Evolutionary conservation across 1,140 invertebrate genomes (phyloP), one percentile per base, ranked within the genome.

Genomic region (Mycetomoellerius zeteki): DNA sequence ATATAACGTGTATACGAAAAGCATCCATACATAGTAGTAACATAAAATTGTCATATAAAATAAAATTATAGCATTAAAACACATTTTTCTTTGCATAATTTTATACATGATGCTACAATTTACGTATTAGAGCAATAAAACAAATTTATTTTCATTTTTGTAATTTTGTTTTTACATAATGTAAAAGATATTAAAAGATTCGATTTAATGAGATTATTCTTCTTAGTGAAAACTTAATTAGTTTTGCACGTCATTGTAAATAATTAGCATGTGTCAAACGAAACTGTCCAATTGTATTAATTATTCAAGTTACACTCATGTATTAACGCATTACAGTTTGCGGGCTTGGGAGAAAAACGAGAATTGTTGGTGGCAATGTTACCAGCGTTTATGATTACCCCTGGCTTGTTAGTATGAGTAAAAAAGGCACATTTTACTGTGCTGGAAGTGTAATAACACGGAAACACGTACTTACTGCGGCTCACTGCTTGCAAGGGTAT

Each of bases 331-430:
- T 88, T 89, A 43, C 56, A 98, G 97, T 96, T 89, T 98, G 97
- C 87, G 97, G 97, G 0, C 93, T 97, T 4, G 96, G 96, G 0
- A 96, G 97, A 21, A 95, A 97, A 64, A 96, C 96, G 24, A 96
- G 97, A 86, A 98, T 98, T 56, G 97, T 98, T 0, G 97, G 97
- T 14, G 97, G 97, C 0, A 95, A 96, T 62, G 95, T 96, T 77
- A 97, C 97, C 1, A 96, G 96, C 81, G 94, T 96, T 14, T 96
- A 97, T 88, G 97, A 98, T 92, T 97, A 97, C 91, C 97, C 97
- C 0, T 98, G 97, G 97, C 96, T 98, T 91, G 97, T 96, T 1
- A 96, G 96, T 37, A 94, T 98, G 21, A 95, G 96, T 80, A 97
- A 97, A 91, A 95, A 96, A 60, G 96, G 96, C 3, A 95, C 96